These are phyloP conservation scores for Pseudococcus jackbeardsleyi DNA, from an alignment of 2,888 invertebrate genomes.

Conservation along the genomic window DNA sequence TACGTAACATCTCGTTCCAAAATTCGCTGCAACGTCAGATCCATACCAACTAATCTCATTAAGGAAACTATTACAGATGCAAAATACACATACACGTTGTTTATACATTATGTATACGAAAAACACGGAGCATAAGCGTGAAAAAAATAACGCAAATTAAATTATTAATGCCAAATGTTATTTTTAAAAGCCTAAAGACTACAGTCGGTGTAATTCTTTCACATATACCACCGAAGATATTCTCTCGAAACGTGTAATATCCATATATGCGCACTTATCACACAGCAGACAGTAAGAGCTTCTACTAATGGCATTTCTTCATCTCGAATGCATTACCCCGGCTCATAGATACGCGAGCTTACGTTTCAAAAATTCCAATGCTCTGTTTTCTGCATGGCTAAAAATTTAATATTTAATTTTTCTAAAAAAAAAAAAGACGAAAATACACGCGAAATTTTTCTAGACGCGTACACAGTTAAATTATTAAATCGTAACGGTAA, in stretches of 20 bases:
- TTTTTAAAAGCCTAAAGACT: background rate
- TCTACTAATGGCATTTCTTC: background rate
- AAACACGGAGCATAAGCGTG: background rate
- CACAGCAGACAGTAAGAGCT: background rate
- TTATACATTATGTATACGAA: background rate
- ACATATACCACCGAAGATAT: background rate
- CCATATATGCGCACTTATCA: background rate
- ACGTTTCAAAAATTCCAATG: background rate
- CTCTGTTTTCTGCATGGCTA: background rate
- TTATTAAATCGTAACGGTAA: background rate
- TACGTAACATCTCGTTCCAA: too few relatives aligned
- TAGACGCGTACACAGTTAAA: background rate
- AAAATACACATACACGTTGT: background rate
- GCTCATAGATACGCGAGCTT: background rate
- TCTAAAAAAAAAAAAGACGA: background rate
- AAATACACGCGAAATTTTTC: background rate
- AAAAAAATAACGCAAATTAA: background rate
- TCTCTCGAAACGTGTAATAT: background rate
- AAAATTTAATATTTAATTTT: background rate
- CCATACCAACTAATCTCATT: too few relatives aligned
- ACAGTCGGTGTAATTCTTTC: background rate
- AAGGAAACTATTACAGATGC: too few relatives aligned
- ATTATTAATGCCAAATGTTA: background rate
- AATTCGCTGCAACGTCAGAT: too few relatives aligned
- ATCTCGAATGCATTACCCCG: constrained; percentile 2